Conservation (phyloP, 2,888 invertebrate genomes). For the Patella depressa region DNA sequence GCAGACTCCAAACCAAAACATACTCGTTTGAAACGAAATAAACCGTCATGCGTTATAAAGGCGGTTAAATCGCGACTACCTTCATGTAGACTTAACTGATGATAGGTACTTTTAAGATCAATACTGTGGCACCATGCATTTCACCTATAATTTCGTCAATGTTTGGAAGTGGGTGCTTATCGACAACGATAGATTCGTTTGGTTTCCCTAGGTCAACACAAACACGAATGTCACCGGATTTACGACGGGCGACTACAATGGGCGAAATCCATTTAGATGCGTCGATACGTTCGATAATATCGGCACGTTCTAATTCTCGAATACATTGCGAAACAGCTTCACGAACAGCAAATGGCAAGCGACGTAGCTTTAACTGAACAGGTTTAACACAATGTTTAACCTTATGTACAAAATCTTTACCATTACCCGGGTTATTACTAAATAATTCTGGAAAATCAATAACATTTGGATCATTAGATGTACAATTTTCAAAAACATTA, state of each 20-base stretch:
- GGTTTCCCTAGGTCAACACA: conserved; percentile 3
- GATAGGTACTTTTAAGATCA: not conserved
- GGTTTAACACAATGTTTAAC: conserved; percentile 5
- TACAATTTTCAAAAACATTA: too few relatives aligned
- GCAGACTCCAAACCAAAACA: conserved; percentile 10
- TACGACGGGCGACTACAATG: too few relatives aligned
- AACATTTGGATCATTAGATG: not conserved
- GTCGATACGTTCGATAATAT: conserved; percentile 8
- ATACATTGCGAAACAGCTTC: not conserved
- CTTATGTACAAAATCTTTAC: not conserved
- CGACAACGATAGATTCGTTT: conserved; percentile 9
- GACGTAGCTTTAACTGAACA: not conserved
- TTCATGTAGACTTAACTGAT: not conserved
- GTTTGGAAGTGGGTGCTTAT: not conserved
- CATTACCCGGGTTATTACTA: not conserved
- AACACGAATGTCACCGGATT: not conserved
- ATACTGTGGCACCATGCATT: not conserved
- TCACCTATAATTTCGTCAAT: conserved; percentile 5
- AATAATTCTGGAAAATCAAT: not conserved
- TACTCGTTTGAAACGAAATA: not conserved
- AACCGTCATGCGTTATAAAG: conserved; percentile 14
- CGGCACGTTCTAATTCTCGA: not conserved
- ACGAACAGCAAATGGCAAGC: conserved; percentile 1
- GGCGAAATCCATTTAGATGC: too few relatives aligned
- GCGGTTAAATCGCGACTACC: conserved; percentile 8